Evolutionary conservation across 35 echinoderm and acorn worm species (phyloP).

Genomic region (Amphiura filiformis): DNA sequence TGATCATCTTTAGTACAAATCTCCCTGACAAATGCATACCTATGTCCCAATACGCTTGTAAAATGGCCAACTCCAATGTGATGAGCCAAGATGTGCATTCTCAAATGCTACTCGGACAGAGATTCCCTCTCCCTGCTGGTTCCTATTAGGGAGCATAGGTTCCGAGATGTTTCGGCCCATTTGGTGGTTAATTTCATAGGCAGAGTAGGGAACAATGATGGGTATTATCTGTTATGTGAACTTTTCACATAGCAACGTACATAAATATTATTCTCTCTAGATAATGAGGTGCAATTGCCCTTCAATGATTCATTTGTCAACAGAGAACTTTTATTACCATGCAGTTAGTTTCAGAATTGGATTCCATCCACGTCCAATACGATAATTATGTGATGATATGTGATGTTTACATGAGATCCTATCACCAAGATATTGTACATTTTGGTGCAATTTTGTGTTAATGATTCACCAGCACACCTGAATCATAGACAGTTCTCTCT

Average conservation of each 20-base stretch:
- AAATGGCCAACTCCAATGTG: not conserved
- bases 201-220: not conserved
- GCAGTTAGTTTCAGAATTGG: not conserved
- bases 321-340: not conserved
- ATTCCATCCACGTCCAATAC: too few relatives aligned
- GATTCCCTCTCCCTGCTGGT: slow-evolving; percentile 1
- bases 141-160: not conserved
- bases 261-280: not conserved
- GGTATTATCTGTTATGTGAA: not conserved
- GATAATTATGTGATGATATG: too few relatives aligned
- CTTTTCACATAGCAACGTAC: not conserved
- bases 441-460: too few relatives aligned
- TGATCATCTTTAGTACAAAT: not conserved
- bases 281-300: not conserved
- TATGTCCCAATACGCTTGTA: not conserved
- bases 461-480: too few relatives aligned
- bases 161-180: slow-evolving; percentile 10
- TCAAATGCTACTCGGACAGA: not conserved
- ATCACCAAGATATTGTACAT: too few relatives aligned
- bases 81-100: not conserved
- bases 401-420: too few relatives aligned
- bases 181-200: not conserved
- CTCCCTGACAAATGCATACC: not conserved
- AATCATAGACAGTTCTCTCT: too few relatives aligned
- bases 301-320: not conserved